phyloP scores from a whole-genome alignment of 2,113 vertebrate species.

The Coregonus clupeaformis region DNA sequence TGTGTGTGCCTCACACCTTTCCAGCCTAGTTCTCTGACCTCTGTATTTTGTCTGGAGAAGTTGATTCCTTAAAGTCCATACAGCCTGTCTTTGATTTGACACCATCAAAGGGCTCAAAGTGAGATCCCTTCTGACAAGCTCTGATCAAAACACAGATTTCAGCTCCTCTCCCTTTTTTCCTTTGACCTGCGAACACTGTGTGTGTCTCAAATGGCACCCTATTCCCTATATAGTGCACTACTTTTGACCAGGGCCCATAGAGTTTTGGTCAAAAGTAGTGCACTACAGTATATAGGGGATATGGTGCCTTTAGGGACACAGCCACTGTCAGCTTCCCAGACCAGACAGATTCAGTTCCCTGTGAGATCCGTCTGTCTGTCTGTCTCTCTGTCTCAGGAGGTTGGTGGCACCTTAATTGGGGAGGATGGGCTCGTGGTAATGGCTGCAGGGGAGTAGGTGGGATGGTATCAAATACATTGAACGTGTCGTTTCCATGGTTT shows the following conservation, averaged over 20 bases:
- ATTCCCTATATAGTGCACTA: not conserved
- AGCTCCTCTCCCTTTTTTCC: conserved; percentile 31
- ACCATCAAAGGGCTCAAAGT: conserved; percentile 66
- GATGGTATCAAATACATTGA: no score
- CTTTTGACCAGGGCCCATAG: no score
- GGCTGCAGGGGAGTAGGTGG: no score
- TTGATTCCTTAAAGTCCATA: conserved; percentile 39
- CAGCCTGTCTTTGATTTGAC: conserved; percentile 68
- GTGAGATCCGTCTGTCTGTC: not conserved
- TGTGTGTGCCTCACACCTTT: conserved; percentile 21
- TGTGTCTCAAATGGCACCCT: conserved; percentile 27
- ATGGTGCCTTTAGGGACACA: no score
- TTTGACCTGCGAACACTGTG: conserved; percentile 18
- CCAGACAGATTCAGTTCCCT: not conserved
- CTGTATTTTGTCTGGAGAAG: conserved; percentile 39
- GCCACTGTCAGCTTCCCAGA: not conserved
- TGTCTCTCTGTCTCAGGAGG: no score
- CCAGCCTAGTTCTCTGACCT: conserved; percentile 8
- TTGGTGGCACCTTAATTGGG: no score
- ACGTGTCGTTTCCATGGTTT: no score
- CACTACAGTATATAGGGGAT: no score
- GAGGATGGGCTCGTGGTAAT: no score
- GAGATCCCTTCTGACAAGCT: conserved; percentile 62
- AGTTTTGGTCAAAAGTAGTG: no score
- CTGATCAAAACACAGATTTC: conserved; percentile 60